Base-by-base conservation (phyloP, 2,888 invertebrate species). In the Thecophora atra region DNA sequence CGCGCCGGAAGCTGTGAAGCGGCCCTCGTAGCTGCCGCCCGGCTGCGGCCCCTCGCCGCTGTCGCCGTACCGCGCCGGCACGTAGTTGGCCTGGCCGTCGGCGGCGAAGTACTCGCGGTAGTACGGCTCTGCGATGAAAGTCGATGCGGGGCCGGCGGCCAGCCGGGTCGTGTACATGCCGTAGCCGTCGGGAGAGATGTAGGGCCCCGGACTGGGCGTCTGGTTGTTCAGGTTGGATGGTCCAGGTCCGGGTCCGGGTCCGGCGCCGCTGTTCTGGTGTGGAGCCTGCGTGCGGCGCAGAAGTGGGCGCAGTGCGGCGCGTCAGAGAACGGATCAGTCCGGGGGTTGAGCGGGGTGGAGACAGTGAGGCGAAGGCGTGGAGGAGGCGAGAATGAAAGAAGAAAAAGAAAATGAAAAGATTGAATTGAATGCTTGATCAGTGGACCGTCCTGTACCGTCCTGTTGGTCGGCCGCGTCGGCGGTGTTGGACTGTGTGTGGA, bases 91-190 rank as follows among this genome's bases (percentile, higher is more conserved):
- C 60, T 84, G 83, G 66, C 89, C 88, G 54, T 88, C 88, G 75
- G 91, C 89, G 70, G 91, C 90, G 86, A 93, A 93, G 85, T 93
- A 93, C 87, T 94, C 94, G 37, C 87, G 81, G 86, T 94, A 91
- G 89, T 95, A 93, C 76, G 92, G 92, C 82, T 93, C 93, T 78
- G 91, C 88, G 77, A 92, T 88, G 84, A 92, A 92, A 76, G 91
- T 88, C 64, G 84, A 81, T 73, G 83, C 79, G 73, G 83, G 82
- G 67, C 85, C 84, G 54, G 84, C 81, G 60, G 85, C 82, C 74
- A 86, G 77, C 44, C 87, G 81, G 64, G 85, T 81, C 71, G 86
- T 81, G 71, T 87, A 86, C 85, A 87, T 86, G 78, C 86, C 86
- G 80, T 87, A 87, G 72, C 83, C 83, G 77, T 87, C 86, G 75